phyloP scores from a whole-genome alignment of 2,888 invertebrate genomes.

The Hydrotaea diabolus region DNA sequence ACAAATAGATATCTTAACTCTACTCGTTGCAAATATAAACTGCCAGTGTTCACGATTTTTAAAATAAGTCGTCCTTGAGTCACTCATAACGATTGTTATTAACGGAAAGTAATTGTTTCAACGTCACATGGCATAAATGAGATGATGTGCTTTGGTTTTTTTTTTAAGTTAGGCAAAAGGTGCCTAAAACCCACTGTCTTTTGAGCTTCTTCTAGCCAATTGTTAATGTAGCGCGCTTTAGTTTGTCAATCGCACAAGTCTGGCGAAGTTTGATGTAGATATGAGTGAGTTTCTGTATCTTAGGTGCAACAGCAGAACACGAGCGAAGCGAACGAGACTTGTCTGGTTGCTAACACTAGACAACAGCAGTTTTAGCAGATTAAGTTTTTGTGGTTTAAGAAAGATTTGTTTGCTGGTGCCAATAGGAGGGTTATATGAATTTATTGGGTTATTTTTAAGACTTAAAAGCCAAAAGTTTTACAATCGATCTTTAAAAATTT shows the following conservation, averaged over 20 bases:
- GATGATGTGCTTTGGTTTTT: neutral
- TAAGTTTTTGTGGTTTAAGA: conserved; percentile 19
- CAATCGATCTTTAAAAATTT: too few species aligned
- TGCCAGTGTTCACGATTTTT: neutral
- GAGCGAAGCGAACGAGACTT: conserved; percentile 12
- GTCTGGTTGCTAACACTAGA: conserved; percentile 13
- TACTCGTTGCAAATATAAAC: neutral
- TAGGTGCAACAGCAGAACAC: conserved; percentile 1
- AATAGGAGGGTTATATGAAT: neutral
- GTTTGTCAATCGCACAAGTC: neutral
- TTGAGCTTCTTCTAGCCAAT: conserved; percentile 27
- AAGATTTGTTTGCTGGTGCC: neutral
- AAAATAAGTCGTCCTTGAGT: conserved; percentile 9
- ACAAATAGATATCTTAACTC: too few species aligned
- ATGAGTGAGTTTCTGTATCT: too few species aligned
- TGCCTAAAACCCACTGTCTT: conserved; percentile 11
- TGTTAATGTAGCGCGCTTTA: neutral
- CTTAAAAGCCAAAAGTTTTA: too few species aligned
- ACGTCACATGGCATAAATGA: neutral
- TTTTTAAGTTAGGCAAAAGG: neutral
- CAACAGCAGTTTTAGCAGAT: conserved; percentile 4
- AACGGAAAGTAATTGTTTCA: conserved; percentile 16
- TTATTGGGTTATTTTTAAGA: too few species aligned
- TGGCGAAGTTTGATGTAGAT: too few species aligned
- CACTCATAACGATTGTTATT: neutral